Evolutionary conservation across 2,888 invertebrate species (phyloP), one percentile per base, ranked within the genome.

Genomic region (Papilio gigon): DNA sequence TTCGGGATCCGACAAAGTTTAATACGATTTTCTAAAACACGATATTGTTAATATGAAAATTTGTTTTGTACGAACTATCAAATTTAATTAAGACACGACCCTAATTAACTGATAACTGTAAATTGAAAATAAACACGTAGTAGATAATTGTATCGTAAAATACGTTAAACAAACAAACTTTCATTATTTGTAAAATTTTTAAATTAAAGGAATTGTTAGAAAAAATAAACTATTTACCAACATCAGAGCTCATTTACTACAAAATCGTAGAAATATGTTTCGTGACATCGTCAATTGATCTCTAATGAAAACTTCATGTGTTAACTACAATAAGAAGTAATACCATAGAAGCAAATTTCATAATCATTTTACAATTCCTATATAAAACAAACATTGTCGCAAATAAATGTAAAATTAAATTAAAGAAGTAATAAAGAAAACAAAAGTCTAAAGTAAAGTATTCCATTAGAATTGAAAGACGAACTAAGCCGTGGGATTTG

Each of bases 391-490:
- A 4, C 3, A 25, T 20, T 3, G 25, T 22, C 22, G 17, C 8
- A 53, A 17, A n/a, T 30, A 53, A 53, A 30, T 3, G 17, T 0
- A 25, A 27, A 53, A 53, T 30, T 9, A 9, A 53, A 53, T n/a
- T 53, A 30, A 30, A 30, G n/a, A 17, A 17, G 30, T 30, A 53
- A 53, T 30, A 27, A 30, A 27, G 30, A 17, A 53, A 53, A 53
- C 9, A 53, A 30, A 53, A 30, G 30, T 17, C 53, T 30, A 12
- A 27, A 30, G 30, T 30, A 53, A 30, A 53, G 53, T 17, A 30
- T 53, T 47, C 22, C 59, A 68, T 47, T 40, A 22, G 37, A 40
- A 63, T 68, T 63, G 47, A 50, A 68, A 68, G 44, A 42, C 64
- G 40, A 27, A 40, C 60, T 33, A 50, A 59, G 47, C 37, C 47